A percentile compares a stretch with the other conserved stretches of the same genome.
These are phyloP conservation scores for Actinernus sp. DNA, from an alignment of 92 coral and sea anemone genomes.

Conservation along the genomic window DNA sequence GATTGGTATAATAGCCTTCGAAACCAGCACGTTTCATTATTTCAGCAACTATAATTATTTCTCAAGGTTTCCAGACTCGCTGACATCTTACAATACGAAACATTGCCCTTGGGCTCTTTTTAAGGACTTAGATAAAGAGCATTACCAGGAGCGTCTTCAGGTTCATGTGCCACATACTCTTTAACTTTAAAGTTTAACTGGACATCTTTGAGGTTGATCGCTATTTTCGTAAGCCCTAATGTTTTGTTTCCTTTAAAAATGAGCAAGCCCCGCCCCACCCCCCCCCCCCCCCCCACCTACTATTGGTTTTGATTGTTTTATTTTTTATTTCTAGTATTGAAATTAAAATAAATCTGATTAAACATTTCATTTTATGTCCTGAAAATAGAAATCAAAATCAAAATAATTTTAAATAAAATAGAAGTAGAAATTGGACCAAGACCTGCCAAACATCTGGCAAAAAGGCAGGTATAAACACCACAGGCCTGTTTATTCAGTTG, in stretches of 20 bases:
- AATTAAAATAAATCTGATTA: too few relatives aligned
- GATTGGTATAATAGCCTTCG: constrained; percentile 41
- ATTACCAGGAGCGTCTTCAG: constrained; percentile 12
- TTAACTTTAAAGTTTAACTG: constrained; percentile 41
- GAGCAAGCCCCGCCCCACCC: constrained; percentile 46
- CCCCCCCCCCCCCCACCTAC: too few relatives aligned
- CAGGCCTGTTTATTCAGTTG: constrained; percentile 30
- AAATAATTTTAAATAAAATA: too few relatives aligned
- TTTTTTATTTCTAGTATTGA: too few relatives aligned
- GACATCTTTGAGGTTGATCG: constrained; percentile 29
- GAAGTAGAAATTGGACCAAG: constrained; percentile 35
- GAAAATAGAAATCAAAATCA: too few relatives aligned
- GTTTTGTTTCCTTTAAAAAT: constrained; percentile 20
- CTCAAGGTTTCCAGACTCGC: constrained; percentile 49
- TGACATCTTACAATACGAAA: constrained; percentile 46
- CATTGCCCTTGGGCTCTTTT: constrained; percentile 27
- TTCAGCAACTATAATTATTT: constrained; percentile 28
- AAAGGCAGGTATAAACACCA: constrained; percentile 46
- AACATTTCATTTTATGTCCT: too few relatives aligned
- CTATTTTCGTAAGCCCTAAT: constrained; percentile 30
- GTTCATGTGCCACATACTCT: constrained; percentile 32
- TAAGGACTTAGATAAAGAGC: constrained; percentile 42
- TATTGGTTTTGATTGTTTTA: constrained; percentile 36
- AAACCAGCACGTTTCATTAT: constrained; percentile 30
- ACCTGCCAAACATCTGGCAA: constrained; percentile 48